Evolutionary conservation across 2,888 invertebrate species (phyloP).

Genomic region (Epinotia demarniana): DNA sequence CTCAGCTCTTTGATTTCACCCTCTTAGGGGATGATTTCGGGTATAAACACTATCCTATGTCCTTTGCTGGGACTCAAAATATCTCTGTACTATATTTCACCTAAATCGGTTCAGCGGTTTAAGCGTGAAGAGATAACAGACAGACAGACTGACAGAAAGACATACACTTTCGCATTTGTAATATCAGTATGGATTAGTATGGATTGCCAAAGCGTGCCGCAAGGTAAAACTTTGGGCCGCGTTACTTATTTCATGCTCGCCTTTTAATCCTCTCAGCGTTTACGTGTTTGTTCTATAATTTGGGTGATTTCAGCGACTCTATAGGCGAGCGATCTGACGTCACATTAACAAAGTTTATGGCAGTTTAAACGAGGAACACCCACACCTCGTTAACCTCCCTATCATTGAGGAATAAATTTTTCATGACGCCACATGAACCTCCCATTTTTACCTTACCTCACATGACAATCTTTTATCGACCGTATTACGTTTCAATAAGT

Average conservation of each 20-base stretch:
- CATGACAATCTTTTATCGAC: constrained; percentile 55
- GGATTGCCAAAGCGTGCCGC: neutral
- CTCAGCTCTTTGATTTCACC: too few relatives aligned
- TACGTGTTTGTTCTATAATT: constrained; percentile 41
- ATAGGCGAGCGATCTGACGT: constrained; percentile 62
- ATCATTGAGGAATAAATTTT: constrained; percentile 68
- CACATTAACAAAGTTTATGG: constrained; percentile 71
- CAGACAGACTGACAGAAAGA: too few relatives aligned
- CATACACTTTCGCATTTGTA: too few relatives aligned
- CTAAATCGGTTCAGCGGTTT: too few relatives aligned
- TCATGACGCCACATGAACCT: constrained; percentile 60
- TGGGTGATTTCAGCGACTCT: constrained; percentile 51
- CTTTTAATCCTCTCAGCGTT: neutral
- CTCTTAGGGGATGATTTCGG: too few relatives aligned
- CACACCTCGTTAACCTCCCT: constrained; percentile 72
- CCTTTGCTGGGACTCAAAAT: too few relatives aligned
- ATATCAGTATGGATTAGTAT: too few relatives aligned
- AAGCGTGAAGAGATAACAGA: too few relatives aligned
- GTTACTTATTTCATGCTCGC: neutral
- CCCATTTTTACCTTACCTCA: constrained; percentile 55
- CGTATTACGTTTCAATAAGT: constrained; percentile 53
- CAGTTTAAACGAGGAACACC: constrained; percentile 70
- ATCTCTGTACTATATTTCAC: too few relatives aligned
- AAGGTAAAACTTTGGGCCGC: neutral
- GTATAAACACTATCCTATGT: too few relatives aligned